Evolutionary conservation across 2,888 invertebrate genomes (phyloP).

Genomic region (Sarcophaga subvicina): DNA sequence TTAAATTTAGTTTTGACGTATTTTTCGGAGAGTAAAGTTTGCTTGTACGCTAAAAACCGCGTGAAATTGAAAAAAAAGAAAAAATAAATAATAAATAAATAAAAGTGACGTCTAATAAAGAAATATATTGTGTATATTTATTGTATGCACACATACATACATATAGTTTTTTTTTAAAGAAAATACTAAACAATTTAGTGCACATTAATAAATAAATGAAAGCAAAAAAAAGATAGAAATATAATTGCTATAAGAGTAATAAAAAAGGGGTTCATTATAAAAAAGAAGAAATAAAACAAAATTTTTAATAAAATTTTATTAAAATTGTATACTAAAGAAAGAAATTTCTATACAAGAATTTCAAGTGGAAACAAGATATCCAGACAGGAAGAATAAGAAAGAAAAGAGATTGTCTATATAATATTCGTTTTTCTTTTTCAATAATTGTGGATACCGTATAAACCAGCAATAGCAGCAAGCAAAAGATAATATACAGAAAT

Average conservation of each 20-base stretch:
- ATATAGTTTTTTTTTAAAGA: neutral
- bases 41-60: constrained; percentile 32
- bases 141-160: constrained; percentile 18
- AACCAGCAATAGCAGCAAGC: constrained; percentile 6
- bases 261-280: neutral
- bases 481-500: constrained; percentile 26
- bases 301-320: neutral
- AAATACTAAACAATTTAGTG: constrained; percentile 49
- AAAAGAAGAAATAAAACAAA: constrained; percentile 27
- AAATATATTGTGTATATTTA: neutral
- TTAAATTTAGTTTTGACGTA: constrained; percentile 54
- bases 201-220: constrained; percentile 11
- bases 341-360: constrained; percentile 16
- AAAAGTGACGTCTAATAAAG: constrained; percentile 39
- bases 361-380: constrained; percentile 27
- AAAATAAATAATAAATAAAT: too few relatives aligned
- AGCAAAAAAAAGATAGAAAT: neutral
- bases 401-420: constrained; percentile 20
- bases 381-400: constrained; percentile 57
- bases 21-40: constrained; percentile 53
- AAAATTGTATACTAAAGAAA: constrained; percentile 5
- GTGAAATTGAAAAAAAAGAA: constrained; percentile 13
- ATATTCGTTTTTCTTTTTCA: constrained; percentile 6
- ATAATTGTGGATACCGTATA: constrained; percentile 30
- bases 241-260: neutral